Conservation (phyloP, 2,113 vertebrate genomes). For the Rhinogobius similis region DNA sequence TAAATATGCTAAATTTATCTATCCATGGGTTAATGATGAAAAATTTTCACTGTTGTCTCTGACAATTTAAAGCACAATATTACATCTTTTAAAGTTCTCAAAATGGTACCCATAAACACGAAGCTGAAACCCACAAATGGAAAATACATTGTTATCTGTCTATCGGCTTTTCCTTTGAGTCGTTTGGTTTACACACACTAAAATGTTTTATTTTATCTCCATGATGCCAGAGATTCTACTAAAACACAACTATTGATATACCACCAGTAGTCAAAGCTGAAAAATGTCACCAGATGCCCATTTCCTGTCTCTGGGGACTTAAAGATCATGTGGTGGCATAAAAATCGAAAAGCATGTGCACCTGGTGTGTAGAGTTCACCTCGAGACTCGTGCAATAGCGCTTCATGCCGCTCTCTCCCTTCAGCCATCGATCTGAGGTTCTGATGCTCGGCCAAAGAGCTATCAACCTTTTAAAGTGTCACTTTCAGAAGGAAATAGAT, state of each 20-base stretch:
- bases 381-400: constrained; percentile 14
- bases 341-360: constrained; percentile 48
- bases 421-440: constrained; percentile 59
- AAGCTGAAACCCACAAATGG: neutral
- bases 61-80: no score
- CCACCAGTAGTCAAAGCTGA: neutral
- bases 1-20: neutral
- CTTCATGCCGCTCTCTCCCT: constrained; percentile 25
- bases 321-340: constrained; percentile 27
- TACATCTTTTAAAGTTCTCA: no score
- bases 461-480: constrained; percentile 71
- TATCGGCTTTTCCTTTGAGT: neutral
- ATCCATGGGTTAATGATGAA: no score
- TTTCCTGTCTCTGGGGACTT: constrained; percentile 13
- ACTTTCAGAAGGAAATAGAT: constrained; percentile 67
- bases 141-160: neutral
- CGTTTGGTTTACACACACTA: neutral
- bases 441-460: constrained; percentile 53
- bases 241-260: neutral
- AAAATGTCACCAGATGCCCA: neutral
- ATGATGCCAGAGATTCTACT: neutral
- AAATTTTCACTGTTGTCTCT: no score
- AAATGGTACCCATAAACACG: no score
- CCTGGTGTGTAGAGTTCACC: constrained; percentile 38
- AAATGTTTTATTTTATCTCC: constrained; percentile 5